Evolutionary conservation across 2,797 vertebrate genomes (phyloP), one percentile per base, ranked within the genome.

Genomic region (Microhierax caerulescens): DNA sequence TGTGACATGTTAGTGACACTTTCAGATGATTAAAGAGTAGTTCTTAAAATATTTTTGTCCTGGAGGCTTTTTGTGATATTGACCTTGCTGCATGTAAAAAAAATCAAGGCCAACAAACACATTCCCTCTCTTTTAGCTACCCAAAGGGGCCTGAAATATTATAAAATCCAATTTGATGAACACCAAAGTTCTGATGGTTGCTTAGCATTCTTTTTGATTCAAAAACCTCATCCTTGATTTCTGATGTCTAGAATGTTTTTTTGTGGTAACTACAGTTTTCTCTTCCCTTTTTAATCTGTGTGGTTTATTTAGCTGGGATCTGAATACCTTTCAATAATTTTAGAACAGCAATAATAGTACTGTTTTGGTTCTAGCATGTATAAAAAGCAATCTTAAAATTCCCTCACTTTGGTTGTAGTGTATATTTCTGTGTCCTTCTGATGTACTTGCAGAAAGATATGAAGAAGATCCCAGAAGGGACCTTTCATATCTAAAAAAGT

Each of bases 21-120:
- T 80, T 47, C 51, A 75, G 63, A 63, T 18, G 17, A 9, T 41
- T 87, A 34, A 78, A 61, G 76, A 88, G 41, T 28, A 68, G 10
- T 36, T 88, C 41, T 85, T 83, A 45, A 85, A 96, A 72, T 75
- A 72, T 32, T 88, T 88, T 88, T 84, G 4, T 84, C 65, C 30
- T 61, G 23, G 30, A 81, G 47, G 10, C 11, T 79, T 81, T 8
- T 34, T 51, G 61, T 90, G 25, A 18, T 84, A 22, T 50, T 86
- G 82, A 90, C 47, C 45, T 70, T 10, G 3, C 14, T 30, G 14
- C 5, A 11, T 22, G 23, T 12, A 6, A 45, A 74, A 74, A 74
- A 75, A 61, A 21, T 8, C 3, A 19, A 53, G 17, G 10, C 2
- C 39, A 41, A 41, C 39, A 41, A 41, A 41, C 39, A 41, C 45